Percentiles rank a stretch among this genome's conserved stretches.
Conservation (phyloP, 37 sponge, comb jelly and placozoan genomes). For the Chondrosia reniformis region DNA sequence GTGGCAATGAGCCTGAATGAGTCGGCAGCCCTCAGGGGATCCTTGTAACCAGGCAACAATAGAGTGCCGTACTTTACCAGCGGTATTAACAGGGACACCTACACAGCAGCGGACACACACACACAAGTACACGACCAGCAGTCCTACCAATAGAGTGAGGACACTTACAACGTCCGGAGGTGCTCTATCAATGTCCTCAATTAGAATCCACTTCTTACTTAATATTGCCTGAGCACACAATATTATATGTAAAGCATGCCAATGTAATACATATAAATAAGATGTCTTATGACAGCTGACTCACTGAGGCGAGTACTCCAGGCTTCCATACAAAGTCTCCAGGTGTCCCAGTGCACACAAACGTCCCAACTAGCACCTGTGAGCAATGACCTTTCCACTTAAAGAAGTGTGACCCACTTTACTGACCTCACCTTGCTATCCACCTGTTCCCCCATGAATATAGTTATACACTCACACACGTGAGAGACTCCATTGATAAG, state of each 20-base stretch:
- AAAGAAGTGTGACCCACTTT: neutral
- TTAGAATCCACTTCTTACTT: constrained; percentile 66
- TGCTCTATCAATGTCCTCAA: constrained; percentile 84
- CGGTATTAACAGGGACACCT: constrained; percentile 69
- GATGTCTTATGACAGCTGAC: neutral
- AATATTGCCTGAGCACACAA: constrained; percentile 55
- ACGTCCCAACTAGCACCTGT: constrained; percentile 78
- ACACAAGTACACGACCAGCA: neutral
- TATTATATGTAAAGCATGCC: neutral
- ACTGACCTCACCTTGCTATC: constrained; percentile 47
- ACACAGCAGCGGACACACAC: neutral
- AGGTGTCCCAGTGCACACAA: constrained; percentile 56
- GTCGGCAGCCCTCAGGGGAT: constrained; percentile 33
- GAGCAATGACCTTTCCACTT: neutral
- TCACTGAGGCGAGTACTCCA: constrained; percentile 72
- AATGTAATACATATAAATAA: neutral
- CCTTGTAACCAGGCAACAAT: constrained; percentile 52
- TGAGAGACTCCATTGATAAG: neutral
- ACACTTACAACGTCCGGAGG: constrained; percentile 70
- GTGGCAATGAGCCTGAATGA: constrained; percentile 59
- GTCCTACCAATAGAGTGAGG: neutral
- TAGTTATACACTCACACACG: constrained; percentile 14
- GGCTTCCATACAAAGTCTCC: constrained; percentile 94
- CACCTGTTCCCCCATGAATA: constrained; percentile 64
- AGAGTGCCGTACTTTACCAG: constrained; percentile 53